Evolutionary conservation across 2,888 invertebrate species (phyloP), one percentile per base, ranked within the genome.

Genomic region (Megalurothrips usitatus): DNA sequence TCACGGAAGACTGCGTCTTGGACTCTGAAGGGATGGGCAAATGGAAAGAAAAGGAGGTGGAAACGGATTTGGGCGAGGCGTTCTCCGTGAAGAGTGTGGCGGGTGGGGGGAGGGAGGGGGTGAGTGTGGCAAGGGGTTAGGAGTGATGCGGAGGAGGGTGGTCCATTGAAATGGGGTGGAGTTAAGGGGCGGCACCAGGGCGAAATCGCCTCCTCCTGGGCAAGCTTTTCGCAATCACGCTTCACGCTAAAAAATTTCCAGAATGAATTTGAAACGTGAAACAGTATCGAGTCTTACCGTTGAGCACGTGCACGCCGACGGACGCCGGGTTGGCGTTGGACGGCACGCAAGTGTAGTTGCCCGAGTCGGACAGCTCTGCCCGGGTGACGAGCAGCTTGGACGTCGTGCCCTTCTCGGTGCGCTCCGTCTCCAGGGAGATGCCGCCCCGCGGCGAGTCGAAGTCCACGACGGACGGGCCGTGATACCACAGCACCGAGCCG

Each of bases 341-440:
- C 81, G 96, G 96, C 84, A 94, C 93, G 87, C 96, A 96, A 82
- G 96, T 96, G 87, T 96, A 96, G 90, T 96, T 96, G 85, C 96
- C 96, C 79, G 93, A 94, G 89, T 96, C 95, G 81, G 93, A 89
- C 75, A 95, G 91, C 84, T 94, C 92, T 78, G 96, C 96, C 85
- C 95, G 92, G 81, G 95, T 94, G 86, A 96, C 94, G 85, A 95
- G 91, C 84, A 96, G 90, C 84, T 91, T 91, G 86, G 95, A 93
- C 84, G 95, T 95, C 82, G 95, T 95, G 82, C 95, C 93, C 81
- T 94, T 92, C 84, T 91, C 92, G 80, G 94, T 93, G 86, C 94
- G 94, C 87, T 95, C 95, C 34, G 95, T 95, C 87, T 95, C 94
- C 84, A 96, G 91, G 86, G 94, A 94, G 86, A 96, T 95, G 80